Percentiles rank a stretch among this genome's conserved stretches.
Conservation (phyloP, 2,888 invertebrate genomes). For the Atrina japonica region DNA sequence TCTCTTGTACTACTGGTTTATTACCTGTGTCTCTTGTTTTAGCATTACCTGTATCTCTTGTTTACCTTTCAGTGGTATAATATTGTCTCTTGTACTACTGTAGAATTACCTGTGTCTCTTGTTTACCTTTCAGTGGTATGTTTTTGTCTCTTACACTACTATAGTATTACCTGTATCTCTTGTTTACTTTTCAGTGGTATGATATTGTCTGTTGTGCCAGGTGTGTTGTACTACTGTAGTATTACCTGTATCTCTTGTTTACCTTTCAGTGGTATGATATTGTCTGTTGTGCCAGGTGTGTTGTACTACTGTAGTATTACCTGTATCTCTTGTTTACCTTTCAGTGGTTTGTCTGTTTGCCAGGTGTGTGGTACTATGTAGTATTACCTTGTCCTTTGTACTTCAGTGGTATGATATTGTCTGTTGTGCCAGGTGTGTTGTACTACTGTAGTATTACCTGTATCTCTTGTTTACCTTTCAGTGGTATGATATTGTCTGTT, state of each 20-base stretch:
- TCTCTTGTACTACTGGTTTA: conserved; percentile 32
- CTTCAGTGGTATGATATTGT: conserved; percentile 40
- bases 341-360: conserved; percentile 79
- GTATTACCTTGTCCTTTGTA: no score
- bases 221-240: conserved; percentile 75
- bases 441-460: no score
- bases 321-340: conserved; percentile 39
- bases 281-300: conserved; percentile 80
- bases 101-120: not conserved
- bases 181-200: conserved; percentile 77
- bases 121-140: no score
- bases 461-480: no score
- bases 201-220: conserved; percentile 79
- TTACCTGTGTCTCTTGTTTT: no score
- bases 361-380: no score
- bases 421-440: no score
- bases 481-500: not conserved
- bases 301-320: conserved; percentile 67
- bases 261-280: conserved; percentile 77
- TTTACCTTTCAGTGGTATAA: no score
- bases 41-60: no score
- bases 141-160: not conserved
- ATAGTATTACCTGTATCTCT: not conserved
- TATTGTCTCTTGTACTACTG: not conserved
- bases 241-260: not conserved